Base-by-base conservation (phyloP, 2,888 invertebrate species). In the Magallana nippona region DNA sequence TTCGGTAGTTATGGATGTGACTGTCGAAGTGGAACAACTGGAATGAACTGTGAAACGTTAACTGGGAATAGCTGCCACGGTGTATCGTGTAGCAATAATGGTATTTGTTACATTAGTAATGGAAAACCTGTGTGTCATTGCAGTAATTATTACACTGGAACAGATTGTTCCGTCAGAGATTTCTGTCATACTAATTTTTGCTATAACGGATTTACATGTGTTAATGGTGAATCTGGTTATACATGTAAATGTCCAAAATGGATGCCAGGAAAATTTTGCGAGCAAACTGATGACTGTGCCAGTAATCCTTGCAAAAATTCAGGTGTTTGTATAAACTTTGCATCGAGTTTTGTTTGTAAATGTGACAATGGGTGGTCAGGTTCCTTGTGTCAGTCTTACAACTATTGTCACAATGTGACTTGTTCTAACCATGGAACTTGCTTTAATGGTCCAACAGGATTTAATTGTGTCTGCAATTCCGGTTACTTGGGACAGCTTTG, bases 371-470 rank as follows among this genome's bases (percentile, higher is more conserved):
- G 81, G n/a, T 84, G 84, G 84, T 27, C 78, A 0, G 84, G 84
- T 17, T n/a, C 77, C 11, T 27, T 15, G 27, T 84, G 84, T 27
- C 56, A 57, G 56, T 17, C 10, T 17, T 79, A 56, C 22, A 79
- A 79, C 22, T 27, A 57, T 15, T 79, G 79, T 19, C 57, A 58
- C 15, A 57, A 56, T 22, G 22, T 57, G 22, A 10, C 80, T 32
- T 84, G 84, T 32, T 78, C 78, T 78, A 44, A 55, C 15, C 82
- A 80, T 62, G 84, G 84, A 19, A 32, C 11, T 55, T 84, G 84
- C 55, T 55, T 63, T n/a, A 82, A 19, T 1, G 19, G 82, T 8
- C 22, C 17, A 11, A 22, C 11, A 13, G 55, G 27, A 5, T 63
- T 71, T 17, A 2, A 22, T 3, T 82, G 82, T 55, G 71, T 27